phyloP scores from a whole-genome alignment of 1,140 invertebrate species.

The Akabosia matsudoensis region DNA sequence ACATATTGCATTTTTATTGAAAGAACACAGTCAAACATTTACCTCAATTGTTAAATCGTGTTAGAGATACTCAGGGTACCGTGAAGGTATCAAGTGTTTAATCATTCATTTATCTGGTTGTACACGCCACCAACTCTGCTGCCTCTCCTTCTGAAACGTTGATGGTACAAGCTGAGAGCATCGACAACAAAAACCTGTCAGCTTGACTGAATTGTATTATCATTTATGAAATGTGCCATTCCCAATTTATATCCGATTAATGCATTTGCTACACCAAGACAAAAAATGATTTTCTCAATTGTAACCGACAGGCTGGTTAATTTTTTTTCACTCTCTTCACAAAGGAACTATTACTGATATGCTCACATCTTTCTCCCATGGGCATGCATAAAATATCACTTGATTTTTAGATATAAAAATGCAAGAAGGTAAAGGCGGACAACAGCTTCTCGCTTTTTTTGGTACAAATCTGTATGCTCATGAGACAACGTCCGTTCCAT shows the following conservation, averaged over 20 bases:
- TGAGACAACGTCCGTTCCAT: neutral
- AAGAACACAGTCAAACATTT: neutral
- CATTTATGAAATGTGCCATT: constrained; percentile 21
- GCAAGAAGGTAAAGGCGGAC: neutral
- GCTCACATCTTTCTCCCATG: neutral
- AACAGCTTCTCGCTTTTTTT: neutral
- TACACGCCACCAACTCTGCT: too few species aligned
- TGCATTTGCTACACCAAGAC: neutral
- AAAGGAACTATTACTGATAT: neutral
- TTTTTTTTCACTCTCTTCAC: neutral
- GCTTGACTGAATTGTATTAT: constrained; percentile 24
- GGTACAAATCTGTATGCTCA: neutral
- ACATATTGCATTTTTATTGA: neutral
- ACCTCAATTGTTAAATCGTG: neutral
- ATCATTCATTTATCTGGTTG: neutral
- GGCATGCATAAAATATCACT: neutral
- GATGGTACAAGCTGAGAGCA: neutral
- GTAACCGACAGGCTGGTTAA: constrained; percentile 16
- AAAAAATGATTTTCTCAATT: constrained; percentile 22
- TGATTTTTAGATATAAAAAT: neutral
- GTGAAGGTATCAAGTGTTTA: neutral
- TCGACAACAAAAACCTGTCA: constrained; percentile 17
- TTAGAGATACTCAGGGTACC: neutral
- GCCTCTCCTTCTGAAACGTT: too few species aligned
- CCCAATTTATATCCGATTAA: constrained; percentile 19